These are phyloP conservation scores for Xylota sylvarum DNA, from an alignment of 2,888 invertebrate genomes.

Conservation along the genomic window DNA sequence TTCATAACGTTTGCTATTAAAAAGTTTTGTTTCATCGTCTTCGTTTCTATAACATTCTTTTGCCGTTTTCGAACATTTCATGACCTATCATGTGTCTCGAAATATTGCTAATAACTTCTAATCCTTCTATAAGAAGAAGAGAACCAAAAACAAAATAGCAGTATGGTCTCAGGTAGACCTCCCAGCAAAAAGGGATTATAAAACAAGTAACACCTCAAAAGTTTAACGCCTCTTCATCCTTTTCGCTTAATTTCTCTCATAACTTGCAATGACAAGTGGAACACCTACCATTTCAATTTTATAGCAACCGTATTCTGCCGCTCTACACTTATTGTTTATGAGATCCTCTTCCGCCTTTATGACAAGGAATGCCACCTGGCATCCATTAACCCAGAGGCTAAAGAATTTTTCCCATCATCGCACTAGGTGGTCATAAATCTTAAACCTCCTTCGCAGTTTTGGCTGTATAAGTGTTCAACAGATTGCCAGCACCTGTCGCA, in stretches of 20 bases:
- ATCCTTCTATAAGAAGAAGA: neutral
- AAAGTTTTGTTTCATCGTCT: neutral
- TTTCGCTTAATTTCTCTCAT: neutral
- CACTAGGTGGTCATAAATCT: conserved; percentile 35
- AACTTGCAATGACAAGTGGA: neutral
- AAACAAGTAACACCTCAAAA: neutral
- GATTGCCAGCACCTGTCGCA: conserved; percentile 39
- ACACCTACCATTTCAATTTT: conserved; percentile 5
- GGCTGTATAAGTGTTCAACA: conserved; percentile 22
- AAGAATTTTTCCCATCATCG: conserved; percentile 20
- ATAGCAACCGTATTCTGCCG: neutral
- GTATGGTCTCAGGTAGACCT: too few species aligned
- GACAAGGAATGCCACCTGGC: conserved; percentile 32
- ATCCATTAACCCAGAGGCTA: conserved; percentile 33
- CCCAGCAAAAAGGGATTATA: neutral
- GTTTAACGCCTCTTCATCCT: conserved; percentile 18
- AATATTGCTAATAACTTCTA: conserved; percentile 1
- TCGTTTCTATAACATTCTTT: neutral
- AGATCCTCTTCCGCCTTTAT: conserved; percentile 7
- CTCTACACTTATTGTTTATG: conserved; percentile 39
- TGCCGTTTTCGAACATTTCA: neutral
- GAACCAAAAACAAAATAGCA: neutral
- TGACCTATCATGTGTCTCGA: neutral
- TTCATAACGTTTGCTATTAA: neutral
- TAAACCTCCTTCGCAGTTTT: conserved; percentile 12